Base-by-base conservation (phyloP, 2,888 invertebrate species). In the Agrotis exclamationis region DNA sequence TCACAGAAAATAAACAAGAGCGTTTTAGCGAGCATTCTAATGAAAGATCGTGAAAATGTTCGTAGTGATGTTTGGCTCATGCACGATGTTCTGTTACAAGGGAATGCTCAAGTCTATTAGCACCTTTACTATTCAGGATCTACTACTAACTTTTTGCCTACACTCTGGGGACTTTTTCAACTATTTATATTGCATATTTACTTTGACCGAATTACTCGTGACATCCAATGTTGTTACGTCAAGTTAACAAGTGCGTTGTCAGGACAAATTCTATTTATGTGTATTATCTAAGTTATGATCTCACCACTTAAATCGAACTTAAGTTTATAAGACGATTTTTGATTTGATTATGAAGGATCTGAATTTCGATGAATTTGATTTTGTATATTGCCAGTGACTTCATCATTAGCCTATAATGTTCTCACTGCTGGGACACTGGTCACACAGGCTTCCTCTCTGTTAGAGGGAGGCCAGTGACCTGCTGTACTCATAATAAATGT, bases 261-360 rank as follows among this genome's bases (percentile, higher is more conserved):
- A 45, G 51, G 53, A 64, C 51, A 68, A 77, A 67, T 76, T 87
- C 87, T 90, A 90, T 90, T 90, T 89, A 79, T 84, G 87, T 80
- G 75, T 56, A 85, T 89, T 89, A 88, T 80, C 85, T 87, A 83
- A 87, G 82, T 73, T 14, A 67, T 83, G 83, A 83, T 59, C 63
- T 83, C 83, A 83, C 76, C 83, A 60, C 68, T 39, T 33, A 62
- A 60, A 78, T 80, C 54, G 53, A 59, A 45, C 62, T 28, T 7
- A 18, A n/a, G n/a, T n/a, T n/a, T n/a, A n/a, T n/a, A n/a, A 24
- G 53, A 58, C 33, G 44, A 11, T 70, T 80, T 70, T 68, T 79
- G 39, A 58, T 74, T 58, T 11, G 28, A 53, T 9, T 47, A 53
- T 44, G 56, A 48, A 20, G 72, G 67, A 80, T 58, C 9, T 16